Evolutionary conservation across 2,888 invertebrate species (phyloP).

Genomic region (Molanna angustata): DNA sequence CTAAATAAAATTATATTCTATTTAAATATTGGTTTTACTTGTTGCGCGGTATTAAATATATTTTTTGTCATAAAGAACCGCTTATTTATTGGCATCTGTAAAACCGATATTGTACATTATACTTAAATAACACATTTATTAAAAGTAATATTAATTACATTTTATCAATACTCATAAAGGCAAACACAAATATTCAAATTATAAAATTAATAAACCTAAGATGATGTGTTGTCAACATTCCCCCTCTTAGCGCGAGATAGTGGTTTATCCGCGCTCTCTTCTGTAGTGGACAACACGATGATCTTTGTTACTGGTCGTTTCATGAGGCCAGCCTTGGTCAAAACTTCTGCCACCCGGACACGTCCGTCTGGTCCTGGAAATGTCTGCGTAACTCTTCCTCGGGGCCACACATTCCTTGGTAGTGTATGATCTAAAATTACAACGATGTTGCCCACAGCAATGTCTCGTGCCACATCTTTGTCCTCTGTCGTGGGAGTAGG

Average conservation of each 20-base stretch:
- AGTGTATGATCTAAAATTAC: slow-evolving; percentile 8
- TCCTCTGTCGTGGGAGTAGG: slow-evolving; percentile 21
- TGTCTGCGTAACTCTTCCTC: neutral
- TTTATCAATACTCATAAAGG: too few relatives aligned
- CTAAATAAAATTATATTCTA: too few relatives aligned
- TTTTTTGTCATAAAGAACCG: too few relatives aligned
- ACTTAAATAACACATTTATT: too few relatives aligned
- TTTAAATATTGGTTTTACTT: too few relatives aligned
- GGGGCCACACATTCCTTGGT: slow-evolving; percentile 18
- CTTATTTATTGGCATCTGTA: too few relatives aligned
- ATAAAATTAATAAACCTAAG: too few relatives aligned
- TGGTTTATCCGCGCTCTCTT: neutral
- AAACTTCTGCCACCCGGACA: neutral
- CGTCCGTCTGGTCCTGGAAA: neutral
- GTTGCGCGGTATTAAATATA: too few relatives aligned
- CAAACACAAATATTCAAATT: too few relatives aligned
- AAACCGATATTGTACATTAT: too few relatives aligned
- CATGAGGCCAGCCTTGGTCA: neutral
- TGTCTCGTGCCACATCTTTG: neutral
- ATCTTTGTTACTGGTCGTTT: neutral
- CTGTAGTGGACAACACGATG: slow-evolving; percentile 1
- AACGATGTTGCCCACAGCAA: slow-evolving; percentile 13
- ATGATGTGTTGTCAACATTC: slow-evolving; percentile 3
- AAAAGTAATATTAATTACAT: too few relatives aligned
- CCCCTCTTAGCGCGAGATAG: neutral